Conservation (phyloP, 2,113 vertebrate species). For the Xenopus tropicalis region DNA sequence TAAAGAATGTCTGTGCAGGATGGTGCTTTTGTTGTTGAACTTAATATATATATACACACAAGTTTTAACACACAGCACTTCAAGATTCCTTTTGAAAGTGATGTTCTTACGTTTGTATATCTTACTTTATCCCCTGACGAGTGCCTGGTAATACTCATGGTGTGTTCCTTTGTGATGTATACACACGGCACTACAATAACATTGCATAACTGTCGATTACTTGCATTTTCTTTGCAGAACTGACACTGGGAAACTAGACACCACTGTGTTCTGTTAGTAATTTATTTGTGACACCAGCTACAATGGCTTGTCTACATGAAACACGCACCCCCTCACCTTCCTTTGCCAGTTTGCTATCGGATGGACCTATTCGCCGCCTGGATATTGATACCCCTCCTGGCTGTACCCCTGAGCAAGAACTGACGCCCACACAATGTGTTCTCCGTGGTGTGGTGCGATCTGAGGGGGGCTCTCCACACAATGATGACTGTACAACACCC, state of each 20-base stretch:
- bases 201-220: too few relatives aligned
- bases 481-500: slow-evolving; percentile 78
- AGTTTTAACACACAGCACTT: too few relatives aligned
- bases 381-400: slow-evolving; percentile 78
- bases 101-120: too few relatives aligned
- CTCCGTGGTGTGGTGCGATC: slow-evolving; percentile 86
- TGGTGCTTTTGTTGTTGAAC: too few relatives aligned
- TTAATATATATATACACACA: too few relatives aligned
- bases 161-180: too few relatives aligned
- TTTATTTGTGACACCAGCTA: slow-evolving; percentile 15
- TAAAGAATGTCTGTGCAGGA: too few relatives aligned
- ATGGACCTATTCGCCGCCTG: slow-evolving; percentile 76
- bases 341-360: slow-evolving; percentile 79
- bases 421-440: slow-evolving; percentile 91
- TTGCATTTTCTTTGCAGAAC: neutral
- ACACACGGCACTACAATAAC: too few relatives aligned
- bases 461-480: slow-evolving; percentile 70
- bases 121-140: too few relatives aligned
- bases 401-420: slow-evolving; percentile 86
- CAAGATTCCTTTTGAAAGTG: too few relatives aligned
- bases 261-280: neutral
- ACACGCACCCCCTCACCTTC: slow-evolving; percentile 84
- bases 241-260: neutral
- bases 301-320: slow-evolving; percentile 88
- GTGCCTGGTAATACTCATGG: too few relatives aligned